Evolutionary conservation across 2,797 vertebrate species (phyloP), one percentile per base, ranked within the genome.

Genomic region (Tiaroga cobitis): DNA sequence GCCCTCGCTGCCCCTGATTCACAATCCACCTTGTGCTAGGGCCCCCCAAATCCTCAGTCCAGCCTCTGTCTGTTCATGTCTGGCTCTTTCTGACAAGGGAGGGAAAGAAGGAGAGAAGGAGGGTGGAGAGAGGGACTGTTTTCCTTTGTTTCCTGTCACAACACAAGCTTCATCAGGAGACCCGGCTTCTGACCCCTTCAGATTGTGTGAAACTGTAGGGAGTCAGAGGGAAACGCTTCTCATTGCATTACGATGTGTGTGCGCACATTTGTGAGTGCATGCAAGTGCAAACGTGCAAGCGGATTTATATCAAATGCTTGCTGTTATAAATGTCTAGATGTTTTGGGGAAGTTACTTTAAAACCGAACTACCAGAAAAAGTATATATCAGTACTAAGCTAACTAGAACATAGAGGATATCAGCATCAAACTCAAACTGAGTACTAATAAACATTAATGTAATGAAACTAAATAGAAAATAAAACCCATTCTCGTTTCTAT

Each of bases 131-230:
- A 56, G 81, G 77, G 86, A 68, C 61, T 85, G n/a, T 76, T 81
- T 76, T 43, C 70, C 70, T 85, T 85, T 85, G 84, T 85, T 81
- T 85, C 70, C 70, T 81, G 84, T 81, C 84, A 85, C 84, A 85
- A 85, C 84, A 85, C 69, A 68, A 81, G 84, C 65, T 81, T 68
- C 79, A 81, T 43, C 84, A 69, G 61, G 79, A 85, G 84, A 85
- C 78, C 80, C 29, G 70, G 59, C 84, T 69, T 85, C 61, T 81
- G 79, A 85, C 70, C 84, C n/a, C 32, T 73, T 75, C 70, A 77
- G 46, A 81, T 67, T 85, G 79, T 76, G 61, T 29, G 67, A 73
- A 51, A 32, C 77, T 70, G 46, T 75, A 41, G 76, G 79, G 81
- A 86, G 85, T 56, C 43, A 46, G 63, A 46, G 73, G 73, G 59